Conservation (phyloP, 2,888 invertebrate species). For the Eurytoma adleriae region DNA sequence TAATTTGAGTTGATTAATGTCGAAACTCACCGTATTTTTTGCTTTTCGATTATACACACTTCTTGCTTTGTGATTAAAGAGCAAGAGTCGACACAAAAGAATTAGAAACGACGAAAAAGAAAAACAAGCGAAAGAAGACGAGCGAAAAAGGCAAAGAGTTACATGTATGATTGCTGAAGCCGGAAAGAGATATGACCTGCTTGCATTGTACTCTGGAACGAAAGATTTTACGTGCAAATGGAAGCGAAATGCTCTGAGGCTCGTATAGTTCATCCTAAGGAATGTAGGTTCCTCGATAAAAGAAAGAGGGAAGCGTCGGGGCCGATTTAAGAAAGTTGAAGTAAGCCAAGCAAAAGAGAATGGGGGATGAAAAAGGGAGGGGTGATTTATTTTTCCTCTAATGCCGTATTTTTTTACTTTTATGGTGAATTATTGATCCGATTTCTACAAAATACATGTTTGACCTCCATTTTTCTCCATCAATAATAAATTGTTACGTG, state of each 20-base stretch:
- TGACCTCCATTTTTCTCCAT: too few species aligned
- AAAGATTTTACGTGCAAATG: conserved; percentile 38
- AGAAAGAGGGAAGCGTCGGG: neutral
- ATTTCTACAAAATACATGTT: too few species aligned
- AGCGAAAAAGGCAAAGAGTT: neutral
- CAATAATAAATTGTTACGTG: too few species aligned
- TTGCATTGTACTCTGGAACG: conserved; percentile 27
- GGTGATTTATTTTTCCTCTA: conserved; percentile 19
- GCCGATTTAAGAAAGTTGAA: conserved; percentile 22
- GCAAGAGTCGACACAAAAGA: neutral
- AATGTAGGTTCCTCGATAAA: conserved; percentile 4
- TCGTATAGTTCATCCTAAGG: conserved; percentile 5
- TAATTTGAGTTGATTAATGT: too few species aligned
- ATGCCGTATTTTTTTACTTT: neutral
- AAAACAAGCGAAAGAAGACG: too few species aligned
- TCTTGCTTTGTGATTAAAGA: neutral
- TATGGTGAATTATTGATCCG: neutral
- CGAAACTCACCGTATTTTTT: too few species aligned
- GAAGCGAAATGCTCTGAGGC: conserved; percentile 19
- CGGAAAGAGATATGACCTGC: neutral
- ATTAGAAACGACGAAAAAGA: neutral
- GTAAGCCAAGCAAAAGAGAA: conserved; percentile 22
- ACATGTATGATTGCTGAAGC: neutral
- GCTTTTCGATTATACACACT: neutral
- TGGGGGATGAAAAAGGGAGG: conserved; percentile 22